Base-by-base conservation (phyloP, 2,113 vertebrate species). In the Elephas maximus region DNA sequence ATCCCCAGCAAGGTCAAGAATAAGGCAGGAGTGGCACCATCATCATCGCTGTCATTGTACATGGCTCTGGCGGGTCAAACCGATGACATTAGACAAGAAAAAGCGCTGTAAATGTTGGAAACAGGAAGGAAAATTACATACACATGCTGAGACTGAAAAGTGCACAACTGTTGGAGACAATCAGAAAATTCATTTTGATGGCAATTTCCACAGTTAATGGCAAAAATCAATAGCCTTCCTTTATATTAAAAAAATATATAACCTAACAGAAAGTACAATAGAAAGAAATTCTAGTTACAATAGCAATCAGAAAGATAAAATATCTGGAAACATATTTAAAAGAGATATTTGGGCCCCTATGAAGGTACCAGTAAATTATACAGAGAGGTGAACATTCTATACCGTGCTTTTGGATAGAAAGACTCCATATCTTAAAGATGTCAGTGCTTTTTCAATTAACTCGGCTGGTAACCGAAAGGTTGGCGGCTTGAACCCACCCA, bases 241-340 rank as follows among this genome's bases (percentile, higher is more conserved):
- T 48, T 85, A 80, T 62, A 37, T 76, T 24, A 63, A 88, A 77
- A 82, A 84, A 62, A 28, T 44, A 78, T 45, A 60, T 8, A 86
- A 69, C 2, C 18, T 90, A 65, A 73, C 45, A 87, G 93, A 87
- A 96, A 81, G 90, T 74, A 86, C 4, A 74, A 92, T 15, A 94
- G 30, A 83, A 57, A 77, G 44, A 92, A 88, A 84, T 23, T 85
- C 24, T 28, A 90, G 30, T 90, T 57, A 80, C 57, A 90, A 26
- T 30, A 4, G 73, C 83, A 67, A 57, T 44, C 33, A 33, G 60
- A 90, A 95, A 88, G 63, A 73, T 77, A 77, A 79, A 67, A 91
- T 82, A 81, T 26, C 93, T 44, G 74, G 37, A 88, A 91, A 53
- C 78, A 82, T 60, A 62, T 48, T 79, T 93, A 69, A 94, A 85